These are phyloP conservation scores for Toxotes chatareus DNA, from an alignment of 2,113 vertebrate species.

Conservation along the genomic window DNA sequence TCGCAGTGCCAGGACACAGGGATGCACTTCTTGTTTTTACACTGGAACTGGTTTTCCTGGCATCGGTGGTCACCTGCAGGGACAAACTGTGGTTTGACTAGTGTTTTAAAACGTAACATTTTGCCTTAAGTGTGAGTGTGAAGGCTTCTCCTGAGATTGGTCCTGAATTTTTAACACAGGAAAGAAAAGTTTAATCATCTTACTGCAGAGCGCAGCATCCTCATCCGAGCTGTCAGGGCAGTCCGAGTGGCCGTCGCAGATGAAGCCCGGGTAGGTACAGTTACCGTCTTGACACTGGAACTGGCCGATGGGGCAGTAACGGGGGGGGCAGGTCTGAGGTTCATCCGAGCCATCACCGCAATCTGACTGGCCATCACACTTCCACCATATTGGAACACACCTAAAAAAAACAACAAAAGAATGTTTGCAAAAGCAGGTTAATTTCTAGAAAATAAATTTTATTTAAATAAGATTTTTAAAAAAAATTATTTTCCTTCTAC, in stretches of 20 bases:
- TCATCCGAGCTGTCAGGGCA: constrained; percentile 82
- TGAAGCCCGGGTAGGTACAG: constrained; percentile 77
- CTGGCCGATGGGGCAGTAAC: constrained; percentile 73
- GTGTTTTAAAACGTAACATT: not conserved
- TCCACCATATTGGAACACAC: constrained; percentile 83
- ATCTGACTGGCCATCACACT: constrained; percentile 81
- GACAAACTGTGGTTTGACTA: constrained; percentile 10
- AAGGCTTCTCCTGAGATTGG: not conserved
- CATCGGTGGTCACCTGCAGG: constrained; percentile 79
- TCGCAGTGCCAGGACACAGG: constrained; percentile 82
- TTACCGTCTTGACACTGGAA: constrained; percentile 82
- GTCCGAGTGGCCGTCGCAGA: constrained; percentile 74
- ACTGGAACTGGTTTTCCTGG: constrained; percentile 82
- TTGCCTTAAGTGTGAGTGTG: too few relatives aligned
- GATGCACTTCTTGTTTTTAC: constrained; percentile 81
- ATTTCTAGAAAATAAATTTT: not conserved
- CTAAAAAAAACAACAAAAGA: constrained; percentile 11
- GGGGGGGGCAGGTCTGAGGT: constrained; percentile 77
- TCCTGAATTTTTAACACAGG: not conserved
- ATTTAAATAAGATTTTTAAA: too few relatives aligned
- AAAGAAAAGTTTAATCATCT: constrained; percentile 7
- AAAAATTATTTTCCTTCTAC: not conserved
- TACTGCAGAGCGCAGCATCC: constrained; percentile 84
- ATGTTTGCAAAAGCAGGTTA: not conserved
- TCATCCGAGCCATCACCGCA: constrained; percentile 81